A percentile compares a stretch with the other conserved stretches of the same genome.
Conservation (phyloP, 2,113 vertebrate species). For the Dasyurus viverrinus region DNA sequence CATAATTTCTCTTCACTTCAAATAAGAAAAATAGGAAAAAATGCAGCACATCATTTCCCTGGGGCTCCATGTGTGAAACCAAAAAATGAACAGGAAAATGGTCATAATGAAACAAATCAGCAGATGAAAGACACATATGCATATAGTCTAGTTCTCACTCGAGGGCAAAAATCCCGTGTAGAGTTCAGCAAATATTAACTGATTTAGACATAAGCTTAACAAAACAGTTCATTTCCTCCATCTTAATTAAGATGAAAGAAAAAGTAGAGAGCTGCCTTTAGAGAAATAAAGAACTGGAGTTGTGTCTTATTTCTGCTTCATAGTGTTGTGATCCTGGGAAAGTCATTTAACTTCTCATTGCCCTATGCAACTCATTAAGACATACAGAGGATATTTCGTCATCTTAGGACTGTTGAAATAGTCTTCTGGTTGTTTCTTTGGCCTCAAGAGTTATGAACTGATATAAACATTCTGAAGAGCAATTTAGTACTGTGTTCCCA, state of each 20-base stretch:
- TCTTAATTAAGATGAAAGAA: not conserved
- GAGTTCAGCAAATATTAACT: not conserved
- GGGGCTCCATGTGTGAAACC: not conserved
- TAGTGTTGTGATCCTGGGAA: not conserved
- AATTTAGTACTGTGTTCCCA: too few species aligned
- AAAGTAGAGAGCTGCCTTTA: not conserved
- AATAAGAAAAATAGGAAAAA: not conserved
- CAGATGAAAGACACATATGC: not conserved
- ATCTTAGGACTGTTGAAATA: not conserved
- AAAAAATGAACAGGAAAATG: conserved; percentile 8
- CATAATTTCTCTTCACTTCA: not conserved
- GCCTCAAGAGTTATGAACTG: not conserved
- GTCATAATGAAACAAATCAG: not conserved
- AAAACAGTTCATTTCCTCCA: not conserved
- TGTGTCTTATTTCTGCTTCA: not conserved
- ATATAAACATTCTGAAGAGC: too few species aligned
- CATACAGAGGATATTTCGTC: not conserved
- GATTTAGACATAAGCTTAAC: not conserved
- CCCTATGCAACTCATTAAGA: not conserved
- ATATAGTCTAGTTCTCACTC: not conserved
- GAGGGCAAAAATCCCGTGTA: accelerated
- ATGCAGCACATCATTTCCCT: not conserved
- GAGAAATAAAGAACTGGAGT: not conserved
- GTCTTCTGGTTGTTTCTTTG: not conserved
- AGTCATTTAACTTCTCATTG: not conserved